Base-by-base conservation (phyloP, 2,113 vertebrate species). In the Eudyptes chrysolophus region DNA sequence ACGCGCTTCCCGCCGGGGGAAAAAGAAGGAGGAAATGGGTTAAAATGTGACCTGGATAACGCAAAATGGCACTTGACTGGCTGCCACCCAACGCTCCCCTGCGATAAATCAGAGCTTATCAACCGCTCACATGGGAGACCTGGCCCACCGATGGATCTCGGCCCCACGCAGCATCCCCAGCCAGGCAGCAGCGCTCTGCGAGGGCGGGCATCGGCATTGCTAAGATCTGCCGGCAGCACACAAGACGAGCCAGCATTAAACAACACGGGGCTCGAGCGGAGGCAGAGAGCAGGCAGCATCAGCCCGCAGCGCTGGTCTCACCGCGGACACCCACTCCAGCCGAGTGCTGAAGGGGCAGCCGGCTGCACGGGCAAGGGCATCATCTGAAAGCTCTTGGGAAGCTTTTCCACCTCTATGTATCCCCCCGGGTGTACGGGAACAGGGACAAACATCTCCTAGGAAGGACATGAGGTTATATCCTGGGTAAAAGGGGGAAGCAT, bases 1-100 rank as follows among this genome's bases (percentile, higher is more conserved):
- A 42, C 36, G 19, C 6, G 11, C 49, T 69, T 69, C 68, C 76
- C n/a, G 0, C 42, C 0, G 0, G 27, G 48, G 38, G 27, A 15
- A 36, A 52, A 58, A 38, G 22, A 6, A 69, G 18, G 65, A 49
- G 57, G 57, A 84, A 92, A 94, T 49, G 70, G 92, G 75, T 94
- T 92, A 64, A 94, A 92, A 88, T 20, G 2, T 88, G 96, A 92
- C 92, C 93, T 84, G 94, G 84, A 96, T 86, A 94, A 64, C 0
- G 32, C n/a, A 42, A 76, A 70, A 64, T 84, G 84, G 84, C 80
- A 84, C 74, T 80, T 14, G 72, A 7, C 32, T 13, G 78, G 65
- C 51, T 76, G 84, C 51, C 49, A 57, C 49, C 80, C 32, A 13
- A 10, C 11, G 2, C 25, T 65, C 42, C 57, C 70, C 21, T 8